A percentile compares a stretch with the other conserved stretches of the same genome.
phyloP scores from a whole-genome alignment of 37 sponge, comb jelly and placozoan genomes.

The Hexactinellida sp. region DNA sequence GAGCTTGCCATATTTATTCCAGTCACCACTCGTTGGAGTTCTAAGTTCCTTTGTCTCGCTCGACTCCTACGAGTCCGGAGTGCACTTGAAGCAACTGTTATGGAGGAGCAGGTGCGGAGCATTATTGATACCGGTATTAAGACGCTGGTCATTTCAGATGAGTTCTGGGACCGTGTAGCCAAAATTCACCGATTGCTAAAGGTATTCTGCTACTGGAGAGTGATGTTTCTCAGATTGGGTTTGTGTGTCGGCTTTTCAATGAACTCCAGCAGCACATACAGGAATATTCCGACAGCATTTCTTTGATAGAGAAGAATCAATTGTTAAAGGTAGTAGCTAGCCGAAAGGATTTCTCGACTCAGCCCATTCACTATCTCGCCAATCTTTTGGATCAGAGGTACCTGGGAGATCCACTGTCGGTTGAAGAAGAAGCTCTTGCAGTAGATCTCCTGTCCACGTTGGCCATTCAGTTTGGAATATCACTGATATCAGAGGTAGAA shows the following conservation, averaged over 20 bases:
- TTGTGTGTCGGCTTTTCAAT: too few relatives aligned
- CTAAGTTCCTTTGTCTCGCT: neutral
- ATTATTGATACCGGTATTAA: too few relatives aligned
- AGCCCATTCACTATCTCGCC: neutral
- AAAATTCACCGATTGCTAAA: too few relatives aligned
- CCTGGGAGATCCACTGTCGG: neutral
- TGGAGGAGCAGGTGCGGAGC: too few relatives aligned
- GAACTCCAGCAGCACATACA: neutral
- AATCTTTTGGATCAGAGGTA: neutral
- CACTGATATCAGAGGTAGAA: neutral
- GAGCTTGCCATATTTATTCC: neutral
- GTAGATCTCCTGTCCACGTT: neutral
- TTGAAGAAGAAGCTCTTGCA: neutral
- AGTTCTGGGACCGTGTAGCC: too few relatives aligned
- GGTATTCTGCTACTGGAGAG: too few relatives aligned
- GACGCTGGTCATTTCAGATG: too few relatives aligned
- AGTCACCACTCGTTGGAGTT: neutral
- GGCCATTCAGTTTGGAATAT: neutral
- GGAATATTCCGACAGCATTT: neutral
- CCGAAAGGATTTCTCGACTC: neutral
- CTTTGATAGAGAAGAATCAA: too few relatives aligned
- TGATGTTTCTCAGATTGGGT: too few relatives aligned
- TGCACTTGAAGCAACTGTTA: too few relatives aligned
- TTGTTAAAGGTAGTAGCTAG: too few relatives aligned
- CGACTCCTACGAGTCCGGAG: neutral